A percentile compares a stretch with the other conserved stretches of the same genome.
Evolutionary conservation across 1,140 invertebrate species (phyloP).

Genomic region (Bombus waltoni): DNA sequence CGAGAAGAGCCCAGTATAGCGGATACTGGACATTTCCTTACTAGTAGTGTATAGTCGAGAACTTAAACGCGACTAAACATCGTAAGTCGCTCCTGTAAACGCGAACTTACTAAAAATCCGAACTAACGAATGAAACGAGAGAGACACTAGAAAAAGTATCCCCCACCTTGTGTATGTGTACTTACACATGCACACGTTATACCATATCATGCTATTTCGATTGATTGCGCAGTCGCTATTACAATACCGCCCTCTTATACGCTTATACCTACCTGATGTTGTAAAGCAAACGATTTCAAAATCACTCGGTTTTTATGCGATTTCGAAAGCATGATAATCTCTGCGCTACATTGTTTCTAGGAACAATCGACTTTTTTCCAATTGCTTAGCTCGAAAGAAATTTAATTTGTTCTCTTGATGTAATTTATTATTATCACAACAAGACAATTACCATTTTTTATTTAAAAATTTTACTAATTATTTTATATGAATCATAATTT

Average conservation of each 20-base stretch:
- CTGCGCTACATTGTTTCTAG: background rate
- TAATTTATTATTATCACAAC: background rate
- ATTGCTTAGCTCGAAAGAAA: background rate
- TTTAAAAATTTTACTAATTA: background rate
- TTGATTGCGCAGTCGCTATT: conserved; percentile 57
- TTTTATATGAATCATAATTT: background rate
- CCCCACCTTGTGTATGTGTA: conserved; percentile 16
- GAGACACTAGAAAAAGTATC: conserved; percentile 19
- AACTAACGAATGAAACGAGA: conserved; percentile 13
- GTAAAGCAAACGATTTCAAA: background rate
- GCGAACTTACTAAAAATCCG: conserved; percentile 18
- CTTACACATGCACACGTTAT: background rate
- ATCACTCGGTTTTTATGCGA: background rate
- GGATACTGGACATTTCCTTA: conserved; percentile 10
- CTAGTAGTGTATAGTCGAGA: background rate
- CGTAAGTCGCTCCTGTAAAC: background rate
- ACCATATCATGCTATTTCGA: conserved; percentile 38
- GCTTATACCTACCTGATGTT: background rate
- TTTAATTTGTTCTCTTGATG: no score
- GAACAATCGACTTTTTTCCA: background rate
- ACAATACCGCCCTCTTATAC: conserved; percentile 27
- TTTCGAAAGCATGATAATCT: background rate
- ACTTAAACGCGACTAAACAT: background rate
- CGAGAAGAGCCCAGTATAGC: background rate
- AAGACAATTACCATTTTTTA: background rate